These are phyloP conservation scores for Steromphala cineraria DNA, from an alignment of 2,888 invertebrate genomes.

Conservation along the genomic window DNA sequence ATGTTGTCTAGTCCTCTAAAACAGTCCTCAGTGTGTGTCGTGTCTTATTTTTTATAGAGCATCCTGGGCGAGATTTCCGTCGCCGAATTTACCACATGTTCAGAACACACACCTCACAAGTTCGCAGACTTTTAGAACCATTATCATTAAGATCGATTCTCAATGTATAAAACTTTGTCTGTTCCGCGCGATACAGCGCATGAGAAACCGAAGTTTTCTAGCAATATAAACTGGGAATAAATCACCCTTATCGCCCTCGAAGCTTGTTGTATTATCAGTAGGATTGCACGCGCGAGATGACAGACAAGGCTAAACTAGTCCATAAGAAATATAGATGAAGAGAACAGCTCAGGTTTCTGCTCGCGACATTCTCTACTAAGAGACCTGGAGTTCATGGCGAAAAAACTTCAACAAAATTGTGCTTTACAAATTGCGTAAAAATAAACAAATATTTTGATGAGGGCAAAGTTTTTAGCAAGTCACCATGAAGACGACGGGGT, in stretches of 20 bases:
- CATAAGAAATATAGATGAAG: background rate
- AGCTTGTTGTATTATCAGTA: slow-evolving; percentile 3
- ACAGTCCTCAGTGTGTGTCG: no score
- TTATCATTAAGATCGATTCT: slow-evolving; percentile 9
- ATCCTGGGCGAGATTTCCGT: no score
- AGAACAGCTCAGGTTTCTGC: background rate
- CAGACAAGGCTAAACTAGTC: slow-evolving; percentile 8
- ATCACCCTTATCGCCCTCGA: background rate
- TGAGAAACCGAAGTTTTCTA: background rate
- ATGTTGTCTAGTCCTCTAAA: no score
- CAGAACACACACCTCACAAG: no score
- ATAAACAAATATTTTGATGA: slow-evolving; percentile 15
- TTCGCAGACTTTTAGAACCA: background rate
- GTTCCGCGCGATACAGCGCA: background rate
- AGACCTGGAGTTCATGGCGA: background rate
- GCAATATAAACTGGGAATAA: slow-evolving; percentile 14
- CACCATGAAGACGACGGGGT: background rate
- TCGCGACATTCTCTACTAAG: background rate
- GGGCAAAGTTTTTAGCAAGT: background rate
- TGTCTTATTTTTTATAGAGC: no score
- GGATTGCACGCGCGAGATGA: slow-evolving; percentile 12
- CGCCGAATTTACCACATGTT: no score
- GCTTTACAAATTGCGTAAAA: slow-evolving; percentile 6
- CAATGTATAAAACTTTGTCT: slow-evolving; percentile 3
- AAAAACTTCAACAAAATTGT: background rate